Evolutionary conservation across 2,113 vertebrate species (phyloP).

Genomic region (Castor canadensis): DNA sequence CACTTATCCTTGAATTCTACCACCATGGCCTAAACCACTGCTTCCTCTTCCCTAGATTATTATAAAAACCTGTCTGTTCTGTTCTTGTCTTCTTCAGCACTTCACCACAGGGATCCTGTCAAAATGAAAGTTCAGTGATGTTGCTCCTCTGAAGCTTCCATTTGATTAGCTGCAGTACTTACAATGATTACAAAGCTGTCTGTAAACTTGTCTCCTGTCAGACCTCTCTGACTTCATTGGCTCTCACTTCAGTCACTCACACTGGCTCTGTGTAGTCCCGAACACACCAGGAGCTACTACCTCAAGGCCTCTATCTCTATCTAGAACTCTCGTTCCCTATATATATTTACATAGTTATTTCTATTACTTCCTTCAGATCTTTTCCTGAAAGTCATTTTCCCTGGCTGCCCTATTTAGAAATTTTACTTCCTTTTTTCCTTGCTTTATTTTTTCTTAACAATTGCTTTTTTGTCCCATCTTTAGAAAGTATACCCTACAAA

Average conservation of each 20-base stretch:
- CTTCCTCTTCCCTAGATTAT: not conserved
- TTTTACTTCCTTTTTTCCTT: not conserved
- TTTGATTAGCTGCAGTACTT: not conserved
- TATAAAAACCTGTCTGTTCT: too few relatives aligned
- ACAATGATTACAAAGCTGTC: not conserved
- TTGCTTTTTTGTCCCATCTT: not conserved
- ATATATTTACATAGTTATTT: not conserved
- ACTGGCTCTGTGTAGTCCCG: not conserved
- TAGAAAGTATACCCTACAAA: not conserved
- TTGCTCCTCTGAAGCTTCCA: not conserved
- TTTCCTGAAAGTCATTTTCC: not conserved
- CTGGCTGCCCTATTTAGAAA: not conserved
- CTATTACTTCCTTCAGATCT: too few relatives aligned
- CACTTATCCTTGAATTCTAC: not conserved
- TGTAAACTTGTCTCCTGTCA: not conserved
- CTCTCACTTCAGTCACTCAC: not conserved
- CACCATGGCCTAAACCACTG: not conserved
- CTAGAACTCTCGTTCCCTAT: not conserved
- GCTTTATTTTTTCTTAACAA: not conserved
- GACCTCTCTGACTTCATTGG: not conserved
- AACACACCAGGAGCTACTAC: not conserved
- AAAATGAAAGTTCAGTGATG: not conserved
- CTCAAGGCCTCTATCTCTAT: not conserved
- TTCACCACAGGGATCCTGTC: not conserved
- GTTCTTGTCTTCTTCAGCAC: not conserved